Evolutionary conservation across 2,797 vertebrate species (phyloP), one percentile per base, ranked within the genome.

Genomic region (Arrhamphus sclerolepis): DNA sequence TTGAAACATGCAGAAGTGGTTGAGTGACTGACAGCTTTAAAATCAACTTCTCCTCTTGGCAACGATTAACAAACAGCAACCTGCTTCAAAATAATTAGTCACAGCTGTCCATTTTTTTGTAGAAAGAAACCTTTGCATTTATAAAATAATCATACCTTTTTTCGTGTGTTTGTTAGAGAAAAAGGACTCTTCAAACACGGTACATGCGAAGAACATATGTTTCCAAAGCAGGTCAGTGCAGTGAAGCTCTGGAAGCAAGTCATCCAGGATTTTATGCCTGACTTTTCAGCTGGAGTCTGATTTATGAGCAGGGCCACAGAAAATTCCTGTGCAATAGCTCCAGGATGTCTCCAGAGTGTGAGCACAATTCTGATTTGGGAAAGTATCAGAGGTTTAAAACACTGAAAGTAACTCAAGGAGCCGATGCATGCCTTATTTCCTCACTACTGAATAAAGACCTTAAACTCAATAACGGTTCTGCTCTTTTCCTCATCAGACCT

Each of bases 281-380:
- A 56, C 62, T 56, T 46, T 66, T 56, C 75, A 77, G 86, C 69
- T 78, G 54, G 77, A 65, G 69, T 44, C 65, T 82, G 86, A 90
- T 88, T 90, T 88, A 88, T 77, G 86, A 86, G 66, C 62, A 59
- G 43, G 47, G 55, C 84, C 78, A 62, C 82, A 88, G 72, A 82
- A n/a, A 85, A 90, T 89, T 88, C 83, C 84, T 84, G 53, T 46
- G 53, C 82, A 87, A 92, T 90, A 57, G 86, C 75, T 92, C 88
- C 89, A 90, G 87, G 84, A 82, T 91, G 89, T 89, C 72, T 81
- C 78, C 46, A 29, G 66, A 78, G 78, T 60, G 56, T 70, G 66
- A 79, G 78, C 62, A 76, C 78, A 77, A 83, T 79, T 82, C 69
- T 80, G 80, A 89, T 87, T 84, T 83, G 52, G 82, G 56, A 86